Evolutionary conservation across 2,797 vertebrate genomes (phyloP), one percentile per base, ranked within the genome.

Genomic region (Eulemur mongoz): DNA sequence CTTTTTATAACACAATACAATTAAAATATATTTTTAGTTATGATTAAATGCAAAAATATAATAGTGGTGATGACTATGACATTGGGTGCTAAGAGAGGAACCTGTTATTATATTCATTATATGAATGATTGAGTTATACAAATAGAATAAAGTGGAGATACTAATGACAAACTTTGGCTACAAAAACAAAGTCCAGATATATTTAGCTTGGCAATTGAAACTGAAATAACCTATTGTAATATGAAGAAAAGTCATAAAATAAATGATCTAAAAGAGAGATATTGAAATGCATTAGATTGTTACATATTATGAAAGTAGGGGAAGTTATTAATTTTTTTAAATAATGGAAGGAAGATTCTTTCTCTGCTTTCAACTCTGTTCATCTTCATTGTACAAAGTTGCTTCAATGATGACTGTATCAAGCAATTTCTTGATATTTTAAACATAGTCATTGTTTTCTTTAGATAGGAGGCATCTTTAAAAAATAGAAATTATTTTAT

Each of bases 51-150:
- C 52, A 96, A 94, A 59, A 63, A 30, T 32, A 15, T 7, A 63
- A 63, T 15, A 63, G 30, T 14, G 30, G 61, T 32, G 61, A 63
- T 97, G 48, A 94, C 67, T 95, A 35, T 92, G 12, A 27, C 93
- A 67, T 40, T 75, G 38, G n/a, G n/a, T 97, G 52, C 67, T 94
- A 97, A 89, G 38, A 93, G 87, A 27, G 8, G 78, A 94, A 89
- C 27, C 73, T 92, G 89, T 93, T 98, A 97, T 61, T 80, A 91
- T 59, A 80, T 87, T 83, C 89, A 95, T 96, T 97, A 76, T 92
- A n/a, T 91, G n/a, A 83, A 63, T 93, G 20, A 95, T 23, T 95
- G 27, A 94, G 89, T 96, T 40, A 96, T 95, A 7, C 50, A 85
- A 57, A 70, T 12, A 93, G 65, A 63, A 84, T 4, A 89, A 89